Conservation (phyloP, 1,140 invertebrate species). For the Drosophila nannoptera region DNA sequence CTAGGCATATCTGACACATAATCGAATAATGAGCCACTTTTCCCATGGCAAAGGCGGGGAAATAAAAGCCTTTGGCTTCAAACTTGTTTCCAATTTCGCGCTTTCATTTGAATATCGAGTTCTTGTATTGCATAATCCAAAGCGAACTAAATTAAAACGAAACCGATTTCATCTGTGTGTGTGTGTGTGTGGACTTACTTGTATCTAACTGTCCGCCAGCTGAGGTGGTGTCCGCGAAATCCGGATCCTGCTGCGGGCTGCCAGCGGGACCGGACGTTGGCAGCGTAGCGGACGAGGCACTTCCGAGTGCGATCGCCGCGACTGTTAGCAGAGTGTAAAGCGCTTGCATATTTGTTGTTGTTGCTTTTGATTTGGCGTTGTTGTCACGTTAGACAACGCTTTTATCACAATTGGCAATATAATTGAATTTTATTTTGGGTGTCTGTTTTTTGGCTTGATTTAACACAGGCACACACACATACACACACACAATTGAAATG, state of each 20-base stretch:
- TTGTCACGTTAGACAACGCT: conserved; percentile 20
- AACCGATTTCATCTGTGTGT: too few relatives aligned
- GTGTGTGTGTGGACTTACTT: conserved; percentile 43
- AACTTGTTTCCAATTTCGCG: conserved; percentile 44
- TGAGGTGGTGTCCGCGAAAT: conserved; percentile 14
- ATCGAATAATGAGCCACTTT: conserved; percentile 8
- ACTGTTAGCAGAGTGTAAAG: conserved; percentile 51
- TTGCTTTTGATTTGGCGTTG: neutral
- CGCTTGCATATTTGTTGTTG: conserved; percentile 48
- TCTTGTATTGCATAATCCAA: conserved; percentile 58
- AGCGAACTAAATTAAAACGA: neutral
- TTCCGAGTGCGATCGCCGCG: conserved; percentile 66
- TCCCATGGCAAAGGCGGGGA: conserved; percentile 36
- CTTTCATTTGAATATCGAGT: conserved; percentile 65
- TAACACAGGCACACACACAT: conserved; percentile 34
- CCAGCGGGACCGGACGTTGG: conserved; percentile 47
- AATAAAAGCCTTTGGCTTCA: conserved; percentile 68
- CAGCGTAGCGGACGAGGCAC: conserved; percentile 52
- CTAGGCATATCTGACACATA: conserved; percentile 9
- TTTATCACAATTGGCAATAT: conserved; percentile 58
- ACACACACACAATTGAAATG: conserved; percentile 9
- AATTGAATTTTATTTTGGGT: conserved; percentile 64
- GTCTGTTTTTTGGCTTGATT: conserved; percentile 52
- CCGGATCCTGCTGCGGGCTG: conserved; percentile 38
- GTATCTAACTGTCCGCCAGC: conserved; percentile 42